Evolutionary conservation across 2,797 vertebrate species (phyloP).

Genomic region (Diglossa cyanea): DNA sequence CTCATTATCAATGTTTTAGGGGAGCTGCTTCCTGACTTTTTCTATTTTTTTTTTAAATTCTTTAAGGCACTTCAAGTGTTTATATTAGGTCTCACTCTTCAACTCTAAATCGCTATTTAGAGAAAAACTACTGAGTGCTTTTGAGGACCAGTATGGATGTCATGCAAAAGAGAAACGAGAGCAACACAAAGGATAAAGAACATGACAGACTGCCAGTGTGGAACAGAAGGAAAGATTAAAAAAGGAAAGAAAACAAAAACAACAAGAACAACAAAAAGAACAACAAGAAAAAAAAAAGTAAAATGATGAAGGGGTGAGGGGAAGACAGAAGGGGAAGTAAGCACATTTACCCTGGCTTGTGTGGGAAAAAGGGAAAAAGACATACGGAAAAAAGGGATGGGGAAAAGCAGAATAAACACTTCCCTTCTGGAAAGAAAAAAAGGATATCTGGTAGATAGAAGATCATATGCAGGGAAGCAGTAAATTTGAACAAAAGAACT

Average conservation of each 20-base stretch:
- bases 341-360: not conserved
- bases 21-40: not conserved
- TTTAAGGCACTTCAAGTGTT: not conserved
- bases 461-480: not conserved
- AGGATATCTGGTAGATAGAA: not conserved
- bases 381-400: not conserved
- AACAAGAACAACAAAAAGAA: not conserved
- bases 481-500: not conserved
- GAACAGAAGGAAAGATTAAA: not conserved
- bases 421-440: not conserved
- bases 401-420: not conserved
- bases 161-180: not conserved
- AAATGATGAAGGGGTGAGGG: not conserved
- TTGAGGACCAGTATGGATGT: not conserved
- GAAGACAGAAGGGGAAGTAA: not conserved
- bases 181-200: not conserved
- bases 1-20: not conserved
- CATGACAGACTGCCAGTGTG: not conserved
- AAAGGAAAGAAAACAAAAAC: not conserved
- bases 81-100: not conserved
- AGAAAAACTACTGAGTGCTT: not conserved
- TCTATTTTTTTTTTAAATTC: not conserved
- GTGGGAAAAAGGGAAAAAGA: rapidly evolving
- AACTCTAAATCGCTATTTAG: not conserved
- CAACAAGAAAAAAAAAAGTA: not conserved